Percentiles rank a stretch among this genome's conserved stretches.
phyloP scores from a whole-genome alignment of 2,113 vertebrate genomes.

The Catharus fuscescens region DNA sequence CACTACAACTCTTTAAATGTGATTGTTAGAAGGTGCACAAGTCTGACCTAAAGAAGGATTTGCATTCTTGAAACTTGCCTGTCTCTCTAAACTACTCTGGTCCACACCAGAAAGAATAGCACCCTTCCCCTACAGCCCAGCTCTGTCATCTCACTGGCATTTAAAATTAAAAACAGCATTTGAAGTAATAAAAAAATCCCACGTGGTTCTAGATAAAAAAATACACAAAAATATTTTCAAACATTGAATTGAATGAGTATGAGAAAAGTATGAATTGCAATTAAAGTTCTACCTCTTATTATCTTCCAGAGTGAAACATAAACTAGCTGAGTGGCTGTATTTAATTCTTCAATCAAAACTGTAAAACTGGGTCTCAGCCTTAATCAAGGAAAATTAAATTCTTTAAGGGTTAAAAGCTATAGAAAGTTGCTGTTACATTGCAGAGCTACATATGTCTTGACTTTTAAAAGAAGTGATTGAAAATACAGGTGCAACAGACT shows the following conservation, averaged over 20 bases:
- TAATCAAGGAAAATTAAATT: not conserved
- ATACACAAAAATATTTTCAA: not conserved
- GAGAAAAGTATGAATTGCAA: not conserved
- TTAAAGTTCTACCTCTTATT: not conserved
- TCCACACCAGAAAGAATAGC: not conserved
- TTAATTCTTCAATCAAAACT: not conserved
- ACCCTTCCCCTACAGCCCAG: not conserved
- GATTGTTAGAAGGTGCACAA: not conserved
- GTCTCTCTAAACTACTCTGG: not conserved
- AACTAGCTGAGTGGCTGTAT: not conserved
- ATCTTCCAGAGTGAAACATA: not conserved
- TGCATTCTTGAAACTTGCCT: not conserved
- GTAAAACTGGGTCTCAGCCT: not conserved
- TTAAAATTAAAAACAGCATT: not conserved
- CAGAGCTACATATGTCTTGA: not conserved
- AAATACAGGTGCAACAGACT: not conserved
- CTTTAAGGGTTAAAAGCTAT: not conserved
- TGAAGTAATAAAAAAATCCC: not conserved
- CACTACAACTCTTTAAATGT: not conserved
- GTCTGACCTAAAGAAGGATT: not conserved
- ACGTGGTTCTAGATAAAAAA: not conserved
- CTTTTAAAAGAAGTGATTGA: not conserved
- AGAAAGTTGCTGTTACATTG: not conserved
- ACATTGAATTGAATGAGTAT: not conserved
- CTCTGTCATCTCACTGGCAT: not conserved